Evolutionary conservation across 2,113 vertebrate genomes (phyloP), one percentile per base, ranked within the genome.

Genomic region (Rhynchomys soricoides): DNA sequence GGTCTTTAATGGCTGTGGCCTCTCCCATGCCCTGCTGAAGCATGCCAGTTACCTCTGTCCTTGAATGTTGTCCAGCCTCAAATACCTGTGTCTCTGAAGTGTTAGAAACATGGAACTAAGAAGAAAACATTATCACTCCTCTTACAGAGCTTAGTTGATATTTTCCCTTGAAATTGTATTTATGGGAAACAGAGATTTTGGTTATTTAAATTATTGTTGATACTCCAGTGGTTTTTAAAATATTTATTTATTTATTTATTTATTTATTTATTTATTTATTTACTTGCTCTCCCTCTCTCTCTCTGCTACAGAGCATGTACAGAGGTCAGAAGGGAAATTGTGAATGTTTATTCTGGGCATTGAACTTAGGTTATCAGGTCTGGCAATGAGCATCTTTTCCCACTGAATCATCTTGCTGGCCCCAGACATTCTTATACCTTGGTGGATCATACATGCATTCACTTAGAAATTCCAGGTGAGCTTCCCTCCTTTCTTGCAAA

Each of bases 151-250:
- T 66, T 66, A 85, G 75, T 50, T 52, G 73, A 48, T 62, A 2
- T 82, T 48, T 95, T 77, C 70, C 45, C n/a, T 40, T 3, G 3
- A 87, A 87, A 73, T 26, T 34, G 78, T 31, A 70, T 52, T 92
- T 88, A n/a, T 77, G 75, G 13, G 50, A 62, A 87, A 79, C 70
- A 45, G 43, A 45, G 37, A 79, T 12, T 92, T 81, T 24, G 26
- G 5, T 90, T 90, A 83, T 87, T 96, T 96, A 71, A 90, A 90
- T 92, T 85, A 9, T 40, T 57, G 70, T 57, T 24, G 12, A 85
- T 26, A 45, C 7, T 88, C 45, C 68, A 75, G 43, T 59, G 62
- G 62, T 62, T 21, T 9, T 8, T 8, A 52, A 52, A 52, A 81
- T 91, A 12, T 70, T 70, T 37, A 37, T 21, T 74, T 43, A 45